Conservation (phyloP, 2,797 vertebrate species). For the Periophthalmus magnuspinnatus region DNA sequence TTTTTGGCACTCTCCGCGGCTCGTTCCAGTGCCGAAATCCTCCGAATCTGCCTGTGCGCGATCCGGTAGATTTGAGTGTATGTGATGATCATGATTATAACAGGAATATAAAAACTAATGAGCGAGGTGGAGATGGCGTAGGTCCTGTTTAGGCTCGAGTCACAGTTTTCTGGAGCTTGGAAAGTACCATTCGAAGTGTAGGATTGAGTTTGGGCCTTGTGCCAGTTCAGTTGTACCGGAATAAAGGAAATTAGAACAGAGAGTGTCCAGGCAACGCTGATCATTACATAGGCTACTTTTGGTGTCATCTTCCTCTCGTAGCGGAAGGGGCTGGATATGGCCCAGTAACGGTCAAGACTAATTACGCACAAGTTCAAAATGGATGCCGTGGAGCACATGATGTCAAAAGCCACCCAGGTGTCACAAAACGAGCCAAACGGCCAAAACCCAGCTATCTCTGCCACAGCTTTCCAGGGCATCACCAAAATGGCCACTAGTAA, state of each 20-base stretch:
- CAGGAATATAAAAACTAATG: constrained; percentile 98
- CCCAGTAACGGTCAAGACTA: constrained; percentile 98
- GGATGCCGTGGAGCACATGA: constrained; percentile 98
- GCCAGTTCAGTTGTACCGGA: constrained; percentile 98
- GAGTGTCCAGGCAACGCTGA: constrained; percentile 92
- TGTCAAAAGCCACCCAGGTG: constrained; percentile 98
- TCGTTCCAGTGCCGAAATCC: constrained; percentile 93
- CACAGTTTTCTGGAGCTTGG: constrained; percentile 84
- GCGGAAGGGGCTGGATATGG: constrained; percentile 96
- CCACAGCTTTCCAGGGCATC: constrained; percentile 98
- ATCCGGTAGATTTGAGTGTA: constrained; percentile 99
- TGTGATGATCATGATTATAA: constrained; percentile 97
- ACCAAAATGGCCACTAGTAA: constrained; percentile 95
- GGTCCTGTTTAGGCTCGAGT: constrained; percentile 94
- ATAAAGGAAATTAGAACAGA: constrained; percentile 98
- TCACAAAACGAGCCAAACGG: constrained; percentile 97
- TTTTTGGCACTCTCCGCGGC: constrained; percentile 96
- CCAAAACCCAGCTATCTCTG: constrained; percentile 94
- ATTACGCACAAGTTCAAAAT: constrained; percentile 98
- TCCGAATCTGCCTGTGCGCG: constrained; percentile 93
- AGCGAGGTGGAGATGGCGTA: constrained; percentile 98
- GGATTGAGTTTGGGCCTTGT: constrained; percentile 84
- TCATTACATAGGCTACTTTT: constrained; percentile 92
- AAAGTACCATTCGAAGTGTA: constrained; percentile 74
- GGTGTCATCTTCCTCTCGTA: constrained; percentile 99